Evolutionary conservation across 1,140 invertebrate species (phyloP).

Genomic region (Arctopsyche grandis): DNA sequence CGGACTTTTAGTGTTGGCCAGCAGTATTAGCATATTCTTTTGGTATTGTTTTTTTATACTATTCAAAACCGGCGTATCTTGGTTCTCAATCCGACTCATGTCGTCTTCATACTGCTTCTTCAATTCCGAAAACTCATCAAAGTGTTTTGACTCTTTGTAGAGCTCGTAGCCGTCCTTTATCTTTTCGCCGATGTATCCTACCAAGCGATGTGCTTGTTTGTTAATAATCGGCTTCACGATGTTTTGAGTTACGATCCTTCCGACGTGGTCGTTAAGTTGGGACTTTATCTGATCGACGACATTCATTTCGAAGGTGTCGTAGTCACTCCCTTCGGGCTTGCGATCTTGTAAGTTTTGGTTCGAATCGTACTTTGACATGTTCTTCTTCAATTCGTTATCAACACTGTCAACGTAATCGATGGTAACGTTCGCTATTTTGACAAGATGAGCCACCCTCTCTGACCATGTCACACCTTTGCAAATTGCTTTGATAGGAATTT

Average conservation of each 20-base stretch:
- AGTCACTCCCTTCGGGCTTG: neutral
- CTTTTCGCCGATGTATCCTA: neutral
- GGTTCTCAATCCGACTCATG: neutral
- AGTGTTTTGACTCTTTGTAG: neutral
- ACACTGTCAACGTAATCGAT: neutral
- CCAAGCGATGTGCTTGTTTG: neutral
- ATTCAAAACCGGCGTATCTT: neutral
- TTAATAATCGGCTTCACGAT: neutral
- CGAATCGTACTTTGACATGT: neutral
- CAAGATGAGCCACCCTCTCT: neutral
- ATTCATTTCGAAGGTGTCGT: neutral
- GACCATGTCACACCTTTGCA: neutral
- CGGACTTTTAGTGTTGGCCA: constrained; percentile 1
- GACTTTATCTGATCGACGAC: neutral
- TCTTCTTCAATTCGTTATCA: neutral
- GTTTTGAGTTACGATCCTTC: neutral
- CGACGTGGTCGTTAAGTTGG: neutral
- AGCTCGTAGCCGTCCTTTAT: neutral
- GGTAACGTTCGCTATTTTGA: neutral
- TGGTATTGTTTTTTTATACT: neutral
- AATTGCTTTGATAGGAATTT: neutral
- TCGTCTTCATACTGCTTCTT: neutral
- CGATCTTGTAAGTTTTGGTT: neutral
- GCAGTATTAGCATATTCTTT: neutral
- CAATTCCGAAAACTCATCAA: neutral